A percentile compares a stretch with the other conserved stretches of the same genome.
Evolutionary conservation across 2,888 invertebrate genomes (phyloP).

Genomic region (Hyalella azteca): DNA sequence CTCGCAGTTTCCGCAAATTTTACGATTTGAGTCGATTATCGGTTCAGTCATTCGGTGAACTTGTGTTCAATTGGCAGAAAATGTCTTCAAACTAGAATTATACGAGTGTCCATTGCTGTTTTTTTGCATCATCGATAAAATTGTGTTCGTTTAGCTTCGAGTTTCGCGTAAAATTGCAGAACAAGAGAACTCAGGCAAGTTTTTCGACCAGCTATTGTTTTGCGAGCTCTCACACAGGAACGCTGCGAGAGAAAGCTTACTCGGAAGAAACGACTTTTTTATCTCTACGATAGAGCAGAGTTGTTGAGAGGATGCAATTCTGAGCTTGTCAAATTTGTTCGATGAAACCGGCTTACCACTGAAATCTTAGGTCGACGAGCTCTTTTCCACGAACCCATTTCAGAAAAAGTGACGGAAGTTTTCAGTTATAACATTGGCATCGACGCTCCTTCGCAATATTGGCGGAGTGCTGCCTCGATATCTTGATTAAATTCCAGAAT

Average conservation of each 20-base stretch:
- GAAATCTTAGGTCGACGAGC: conserved; percentile 33
- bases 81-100: too few species aligned
- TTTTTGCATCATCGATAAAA: too few species aligned
- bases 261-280: not conserved
- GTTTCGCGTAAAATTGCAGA: too few species aligned
- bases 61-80: too few species aligned
- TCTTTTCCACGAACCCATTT: conserved; percentile 7
- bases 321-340: conserved; percentile 31
- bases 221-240: too few species aligned
- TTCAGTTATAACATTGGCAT: conserved; percentile 14
- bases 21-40: too few species aligned
- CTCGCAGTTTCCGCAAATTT: too few species aligned
- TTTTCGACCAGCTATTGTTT: too few species aligned
- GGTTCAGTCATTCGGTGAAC: too few species aligned
- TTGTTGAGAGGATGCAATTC: conserved; percentile 13
- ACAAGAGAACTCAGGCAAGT: too few species aligned
- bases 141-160: too few species aligned
- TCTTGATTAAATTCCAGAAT: conserved; percentile 26
- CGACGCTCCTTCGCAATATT: conserved; percentile 24
- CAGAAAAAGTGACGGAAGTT: conserved; percentile 12
- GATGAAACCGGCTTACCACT: conserved; percentile 24
- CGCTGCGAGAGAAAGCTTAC: not conserved
- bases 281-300: not conserved
- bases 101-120: too few species aligned
- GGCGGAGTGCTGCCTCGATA: conserved; percentile 19